Base-by-base conservation (phyloP, 2,888 invertebrate genomes). In the Archips crataeganus region DNA sequence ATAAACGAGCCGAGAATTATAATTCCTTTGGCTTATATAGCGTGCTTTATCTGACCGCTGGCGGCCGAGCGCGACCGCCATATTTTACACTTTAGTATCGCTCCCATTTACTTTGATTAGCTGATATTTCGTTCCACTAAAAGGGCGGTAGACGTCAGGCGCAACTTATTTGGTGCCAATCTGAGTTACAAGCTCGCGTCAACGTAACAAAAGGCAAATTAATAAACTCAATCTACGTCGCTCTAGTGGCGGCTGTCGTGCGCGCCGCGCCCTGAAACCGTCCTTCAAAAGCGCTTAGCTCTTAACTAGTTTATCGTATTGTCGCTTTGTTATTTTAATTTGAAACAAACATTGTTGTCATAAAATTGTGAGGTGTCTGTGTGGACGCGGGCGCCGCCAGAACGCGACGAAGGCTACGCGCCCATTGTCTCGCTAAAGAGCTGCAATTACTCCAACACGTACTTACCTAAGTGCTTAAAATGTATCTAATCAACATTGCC, bases 291-390 rank as follows among this genome's bases (percentile, higher is more conserved):
- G 84, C 88, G 90, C 89, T 90, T 87, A 85, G 81, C 83, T 85
- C 79, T 75, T 79, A 84, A 83, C 84, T 83, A 83, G 85, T 87
- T 88, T 87, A 85, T 80, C 83, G 84, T 86, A 85, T 87, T 84
- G 87, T 86, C 88, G 86, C 90, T 91, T 90, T 90, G 88, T 90
- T 88, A 88, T 88, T 88, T 87, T 86, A 90, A 87, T 88, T 86
- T 88, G 85, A 85, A 86, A 83, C 83, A 82, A 87, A 87, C 88
- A 89, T 85, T 86, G 86, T 85, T 81, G 75, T 75, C 79, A 79
- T 84, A 82, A 81, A 87, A 83, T 82, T 39, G 65, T 32, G 66
- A 39, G 60, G 65, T 51, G 57, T 66, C 60, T 39, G 45, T 54
- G 34, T 34, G 8, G 34, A 83, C 84, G 82, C 85, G 82, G 84